Evolutionary conservation across 2,113 vertebrate species (phyloP), one percentile per base, ranked within the genome.

Genomic region (Colossoma macropomum): DNA sequence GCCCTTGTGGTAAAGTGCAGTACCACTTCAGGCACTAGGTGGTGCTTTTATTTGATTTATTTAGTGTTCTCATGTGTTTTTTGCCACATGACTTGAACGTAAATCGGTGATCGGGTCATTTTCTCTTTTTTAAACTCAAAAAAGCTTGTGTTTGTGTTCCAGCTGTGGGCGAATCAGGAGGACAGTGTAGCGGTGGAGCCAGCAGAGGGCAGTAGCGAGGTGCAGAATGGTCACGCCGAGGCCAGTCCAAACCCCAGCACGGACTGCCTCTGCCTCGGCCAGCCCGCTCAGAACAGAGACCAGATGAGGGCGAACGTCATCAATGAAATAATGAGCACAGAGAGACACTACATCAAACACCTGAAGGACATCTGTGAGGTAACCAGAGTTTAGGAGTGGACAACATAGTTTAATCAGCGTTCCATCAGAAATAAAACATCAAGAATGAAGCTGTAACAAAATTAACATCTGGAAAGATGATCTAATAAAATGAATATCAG

Each of bases 91-190:
- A 30, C 75, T 41, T 59, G 38, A 71, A 59, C 79, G 69, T 84
- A 32, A 81, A 62, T 75, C 6, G 2, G 7, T 23, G 7, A 56
- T 23, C 17, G 50, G 41, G 16, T 52, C 2, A 52, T 52, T 19
- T 50, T 50, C 10, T 50, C 10, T 60, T n/a, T 60, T 1, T 21
- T 8, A 60, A 10, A 2, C 23, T n/a, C n/a, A 23, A 56, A 59
- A n/a, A 59, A 9, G 4, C 68, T 66, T 80, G 62, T 84, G 80
- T 85, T 56, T 85, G 66, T 86, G 74, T 89, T 81, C 85, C 92
- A 99, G 98, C 95, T 99, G n/a, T 99, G 98, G 97, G 98, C 99
- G 83, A 99, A 99, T 92, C 98, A 99, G 92, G 98, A 99, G 88
- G 98, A 99, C 70, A 83, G 76, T 23, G 95, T 95, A 0, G 92